Conservation (phyloP, 2,113 vertebrate species). For the Clarias macrocephalus region DNA sequence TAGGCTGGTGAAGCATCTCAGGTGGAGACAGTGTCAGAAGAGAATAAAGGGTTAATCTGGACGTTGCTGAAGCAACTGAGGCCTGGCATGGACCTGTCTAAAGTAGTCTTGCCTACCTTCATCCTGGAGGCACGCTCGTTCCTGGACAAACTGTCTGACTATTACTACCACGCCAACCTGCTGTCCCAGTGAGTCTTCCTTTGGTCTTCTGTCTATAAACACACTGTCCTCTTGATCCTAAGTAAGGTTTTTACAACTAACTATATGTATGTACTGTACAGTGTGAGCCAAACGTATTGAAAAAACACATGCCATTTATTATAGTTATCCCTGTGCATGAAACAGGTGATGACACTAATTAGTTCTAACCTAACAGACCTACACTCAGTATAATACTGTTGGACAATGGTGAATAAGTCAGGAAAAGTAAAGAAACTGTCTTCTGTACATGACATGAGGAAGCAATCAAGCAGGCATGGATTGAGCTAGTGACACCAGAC, state of each 20-base stretch:
- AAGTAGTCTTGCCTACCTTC: slow-evolving; percentile 90
- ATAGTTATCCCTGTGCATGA: too few relatives aligned
- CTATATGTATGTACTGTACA: neutral
- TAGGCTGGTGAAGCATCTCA: slow-evolving; percentile 84
- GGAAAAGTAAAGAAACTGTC: too few relatives aligned
- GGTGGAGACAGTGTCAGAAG: slow-evolving; percentile 89
- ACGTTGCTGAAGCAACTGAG: slow-evolving; percentile 86
- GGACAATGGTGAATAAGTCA: too few relatives aligned
- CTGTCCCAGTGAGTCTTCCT: slow-evolving; percentile 83
- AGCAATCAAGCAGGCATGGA: too few relatives aligned
- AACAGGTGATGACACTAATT: too few relatives aligned
- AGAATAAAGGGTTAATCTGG: slow-evolving; percentile 91
- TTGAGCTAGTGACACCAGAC: too few relatives aligned
- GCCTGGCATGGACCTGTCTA: slow-evolving; percentile 92
- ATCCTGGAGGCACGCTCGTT: slow-evolving; percentile 94
- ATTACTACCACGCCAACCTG: slow-evolving; percentile 91
- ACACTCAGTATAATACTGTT: too few relatives aligned
- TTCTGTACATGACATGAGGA: too few relatives aligned
- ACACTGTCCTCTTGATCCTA: neutral
- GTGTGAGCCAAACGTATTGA: too few relatives aligned
- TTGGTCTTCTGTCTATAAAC: neutral
- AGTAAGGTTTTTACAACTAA: neutral
- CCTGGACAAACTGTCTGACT: slow-evolving; percentile 91
- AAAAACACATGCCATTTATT: too few relatives aligned
- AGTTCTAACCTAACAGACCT: too few relatives aligned